Evolutionary conservation across 2,888 invertebrate genomes (phyloP), one percentile per base, ranked within the genome.

Genomic region (Empis stercorea): DNA sequence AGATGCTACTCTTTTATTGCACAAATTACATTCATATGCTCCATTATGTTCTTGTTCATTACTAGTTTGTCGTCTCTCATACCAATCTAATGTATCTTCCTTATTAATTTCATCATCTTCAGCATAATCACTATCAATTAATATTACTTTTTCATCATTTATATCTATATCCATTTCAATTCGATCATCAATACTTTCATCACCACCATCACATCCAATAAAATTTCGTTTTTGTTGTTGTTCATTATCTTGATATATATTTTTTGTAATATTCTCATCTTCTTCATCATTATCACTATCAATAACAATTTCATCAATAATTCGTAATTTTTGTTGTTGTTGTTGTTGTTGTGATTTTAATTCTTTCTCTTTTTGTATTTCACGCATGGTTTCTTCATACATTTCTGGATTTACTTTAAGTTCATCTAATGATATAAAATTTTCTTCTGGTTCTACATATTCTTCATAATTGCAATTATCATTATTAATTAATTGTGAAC

Each of bases 341-440:
- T 50, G 40, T 39, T 14, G 10, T 14, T 38, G 49, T 50, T 42
- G 32, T 20, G 39, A 36, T 3, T 52, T 47, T n/a, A 50, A 44
- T 15, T 49, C 51, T 10, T 56, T 51, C 30, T 52, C 51, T 23
- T 58, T 55, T 37, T 59, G 56, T 40, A 56, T 53, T 20, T 61
- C 58, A 32, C 61, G 60, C 34, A 59, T 55, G 1, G 62, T 61
- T 43, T 67, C 59, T 43, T 60, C 59, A 45, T 62, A 51, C 1
- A 67, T 55, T 46, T 64, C 55, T 9, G 60, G 57, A 30, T 64
- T 62, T 13, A 66, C 61, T 51, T 68, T 68, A 13, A 57, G 60
- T 55, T 67, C 66, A 48, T 67, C 66, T 14, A 68, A 65, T 7
- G 66, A 67, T 2, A 67, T 63, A 48, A 65, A 67, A 51, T 66